Percentiles rank a stretch among this genome's conserved stretches.
Evolutionary conservation across 2,113 vertebrate genomes (phyloP).

Genomic region (Ctenomys sociabilis): DNA sequence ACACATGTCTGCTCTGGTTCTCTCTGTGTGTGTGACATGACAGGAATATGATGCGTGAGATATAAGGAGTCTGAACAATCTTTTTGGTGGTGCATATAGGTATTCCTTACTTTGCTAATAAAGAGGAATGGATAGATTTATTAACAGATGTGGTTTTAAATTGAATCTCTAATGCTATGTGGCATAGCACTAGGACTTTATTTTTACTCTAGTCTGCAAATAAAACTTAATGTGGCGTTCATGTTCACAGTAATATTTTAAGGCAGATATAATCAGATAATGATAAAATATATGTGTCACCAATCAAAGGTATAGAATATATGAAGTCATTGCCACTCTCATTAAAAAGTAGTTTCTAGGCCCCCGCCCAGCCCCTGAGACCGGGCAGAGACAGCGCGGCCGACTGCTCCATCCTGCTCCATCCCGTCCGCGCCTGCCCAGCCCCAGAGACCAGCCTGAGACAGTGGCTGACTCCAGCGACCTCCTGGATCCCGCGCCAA

Average conservation of each 20-base stretch:
- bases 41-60: background rate
- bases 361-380: too few relatives aligned
- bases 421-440: too few relatives aligned
- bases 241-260: background rate
- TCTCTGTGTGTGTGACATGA: background rate
- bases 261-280: background rate
- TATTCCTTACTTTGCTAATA: background rate
- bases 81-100: background rate
- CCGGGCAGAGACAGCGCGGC: too few relatives aligned
- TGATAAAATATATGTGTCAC: background rate
- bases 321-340: background rate
- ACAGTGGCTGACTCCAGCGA: too few relatives aligned
- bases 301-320: background rate
- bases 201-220: slow-evolving; percentile 6
- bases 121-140: background rate
- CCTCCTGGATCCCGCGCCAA: too few relatives aligned
- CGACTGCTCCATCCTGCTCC: too few relatives aligned
- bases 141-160: background rate
- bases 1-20: background rate
- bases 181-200: background rate
- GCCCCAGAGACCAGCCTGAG: too few relatives aligned
- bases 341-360: background rate
- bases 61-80: background rate
- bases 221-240: background rate
- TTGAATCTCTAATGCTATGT: background rate